These are phyloP conservation scores for Callospermophilus lateralis DNA, from an alignment of 2,113 vertebrate species.

Conservation along the genomic window DNA sequence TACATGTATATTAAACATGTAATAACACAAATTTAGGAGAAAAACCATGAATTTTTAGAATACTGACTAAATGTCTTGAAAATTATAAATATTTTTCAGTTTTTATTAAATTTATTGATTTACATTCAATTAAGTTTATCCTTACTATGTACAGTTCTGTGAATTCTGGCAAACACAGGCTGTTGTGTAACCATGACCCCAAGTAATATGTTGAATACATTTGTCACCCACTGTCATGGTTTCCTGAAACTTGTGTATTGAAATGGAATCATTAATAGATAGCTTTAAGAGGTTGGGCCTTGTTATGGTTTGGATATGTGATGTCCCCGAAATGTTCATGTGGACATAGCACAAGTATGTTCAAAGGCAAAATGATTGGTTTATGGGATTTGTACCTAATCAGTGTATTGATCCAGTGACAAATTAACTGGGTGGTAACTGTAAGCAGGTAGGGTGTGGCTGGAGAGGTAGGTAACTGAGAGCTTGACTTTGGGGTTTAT, in stretches of 20 bases:
- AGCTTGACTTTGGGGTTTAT: no score
- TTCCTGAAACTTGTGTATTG: background rate
- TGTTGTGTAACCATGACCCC: background rate
- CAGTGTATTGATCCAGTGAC: no score
- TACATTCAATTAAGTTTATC: background rate
- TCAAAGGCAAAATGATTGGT: no score
- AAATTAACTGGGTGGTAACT: no score
- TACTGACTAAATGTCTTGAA: background rate
- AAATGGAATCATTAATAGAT: background rate
- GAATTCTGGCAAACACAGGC: background rate
- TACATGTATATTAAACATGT: background rate
- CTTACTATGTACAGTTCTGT: background rate
- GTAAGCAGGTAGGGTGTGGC: no score
- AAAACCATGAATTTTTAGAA: background rate
- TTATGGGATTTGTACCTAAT: no score
- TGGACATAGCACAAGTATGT: no score
- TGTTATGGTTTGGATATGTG: no score
- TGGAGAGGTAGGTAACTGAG: no score
- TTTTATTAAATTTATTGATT: background rate
- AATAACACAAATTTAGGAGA: background rate
- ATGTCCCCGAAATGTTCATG: no score
- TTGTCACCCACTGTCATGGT: background rate
- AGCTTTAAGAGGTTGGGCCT: background rate
- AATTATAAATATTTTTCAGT: background rate
- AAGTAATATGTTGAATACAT: background rate